Evolutionary conservation across 2,113 vertebrate genomes (phyloP).

Genomic region (Egretta garzetta): DNA sequence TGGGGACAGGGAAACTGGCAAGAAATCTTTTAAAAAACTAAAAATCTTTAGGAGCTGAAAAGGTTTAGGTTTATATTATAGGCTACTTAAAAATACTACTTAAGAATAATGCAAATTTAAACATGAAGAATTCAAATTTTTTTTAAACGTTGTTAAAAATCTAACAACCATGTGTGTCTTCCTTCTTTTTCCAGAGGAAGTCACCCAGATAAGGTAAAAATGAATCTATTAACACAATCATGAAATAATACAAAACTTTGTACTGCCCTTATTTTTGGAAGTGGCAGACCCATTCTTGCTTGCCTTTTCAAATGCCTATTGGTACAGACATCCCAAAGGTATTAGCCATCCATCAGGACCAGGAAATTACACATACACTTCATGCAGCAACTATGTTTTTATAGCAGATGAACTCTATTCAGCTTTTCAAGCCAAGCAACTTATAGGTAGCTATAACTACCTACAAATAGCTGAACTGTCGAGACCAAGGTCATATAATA

Average conservation of each 20-base stretch:
- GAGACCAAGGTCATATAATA: background rate
- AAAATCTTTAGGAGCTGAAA: background rate
- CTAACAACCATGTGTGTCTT: background rate
- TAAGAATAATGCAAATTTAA: background rate
- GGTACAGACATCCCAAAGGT: background rate
- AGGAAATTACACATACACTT: background rate
- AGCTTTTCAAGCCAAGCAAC: background rate
- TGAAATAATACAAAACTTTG: background rate
- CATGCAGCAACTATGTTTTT: background rate
- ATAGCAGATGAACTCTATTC: background rate
- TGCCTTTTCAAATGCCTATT: background rate
- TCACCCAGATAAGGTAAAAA: background rate
- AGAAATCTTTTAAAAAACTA: background rate
- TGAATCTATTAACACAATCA: background rate
- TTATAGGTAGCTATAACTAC: background rate
- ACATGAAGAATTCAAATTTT: background rate
- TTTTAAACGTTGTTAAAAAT: background rate
- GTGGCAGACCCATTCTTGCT: background rate
- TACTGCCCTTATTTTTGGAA: background rate
- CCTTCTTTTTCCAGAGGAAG: background rate
- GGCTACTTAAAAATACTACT: background rate
- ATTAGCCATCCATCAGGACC: background rate
- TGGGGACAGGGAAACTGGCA: background rate
- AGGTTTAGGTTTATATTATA: background rate
- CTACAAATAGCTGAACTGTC: background rate